These are phyloP conservation scores for Botia kubotai DNA, from an alignment of 2,797 vertebrate genomes.

Conservation along the genomic window DNA sequence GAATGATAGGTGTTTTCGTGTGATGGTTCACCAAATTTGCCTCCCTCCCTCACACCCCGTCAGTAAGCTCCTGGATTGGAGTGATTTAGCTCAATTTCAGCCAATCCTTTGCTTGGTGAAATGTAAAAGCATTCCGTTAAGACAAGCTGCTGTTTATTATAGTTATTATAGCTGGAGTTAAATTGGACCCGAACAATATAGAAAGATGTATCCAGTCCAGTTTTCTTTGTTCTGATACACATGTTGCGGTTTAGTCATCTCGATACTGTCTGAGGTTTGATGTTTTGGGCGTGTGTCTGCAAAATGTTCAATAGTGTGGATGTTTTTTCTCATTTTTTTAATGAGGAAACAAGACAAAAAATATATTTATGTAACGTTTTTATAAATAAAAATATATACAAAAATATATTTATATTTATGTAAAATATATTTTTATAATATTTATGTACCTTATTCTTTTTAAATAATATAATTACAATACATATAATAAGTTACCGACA, in stretches of 20 bases:
- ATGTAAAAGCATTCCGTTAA: slow-evolving; percentile 1
- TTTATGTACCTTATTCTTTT: too few relatives aligned
- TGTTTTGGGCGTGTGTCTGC: not conserved
- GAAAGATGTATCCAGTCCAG: not conserved
- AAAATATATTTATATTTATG: too few relatives aligned
- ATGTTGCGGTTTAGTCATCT: not conserved
- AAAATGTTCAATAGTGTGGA: not conserved
- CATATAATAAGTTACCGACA: too few relatives aligned
- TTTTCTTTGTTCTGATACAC: not conserved
- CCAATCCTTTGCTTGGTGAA: slow-evolving; percentile 29
- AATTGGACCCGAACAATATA: not conserved
- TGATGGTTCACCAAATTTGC: slow-evolving; percentile 29
- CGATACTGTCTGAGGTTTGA: not conserved
- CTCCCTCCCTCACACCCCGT: slow-evolving; percentile 15
- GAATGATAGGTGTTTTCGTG: slow-evolving; percentile 40
- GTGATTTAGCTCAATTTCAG: slow-evolving; percentile 33
- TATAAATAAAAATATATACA: too few relatives aligned
- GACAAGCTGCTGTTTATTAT: slow-evolving; percentile 13
- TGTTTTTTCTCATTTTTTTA: not conserved
- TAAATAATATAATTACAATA: too few relatives aligned
- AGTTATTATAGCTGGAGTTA: slow-evolving; percentile 10
- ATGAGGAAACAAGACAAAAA: not conserved
- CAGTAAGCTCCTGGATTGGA: slow-evolving; percentile 20
- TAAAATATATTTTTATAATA: too few relatives aligned
- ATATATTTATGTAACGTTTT: not conserved